These are phyloP conservation scores for Xiphophorus birchmanni DNA, from an alignment of 2,797 vertebrate species.

Conservation along the genomic window DNA sequence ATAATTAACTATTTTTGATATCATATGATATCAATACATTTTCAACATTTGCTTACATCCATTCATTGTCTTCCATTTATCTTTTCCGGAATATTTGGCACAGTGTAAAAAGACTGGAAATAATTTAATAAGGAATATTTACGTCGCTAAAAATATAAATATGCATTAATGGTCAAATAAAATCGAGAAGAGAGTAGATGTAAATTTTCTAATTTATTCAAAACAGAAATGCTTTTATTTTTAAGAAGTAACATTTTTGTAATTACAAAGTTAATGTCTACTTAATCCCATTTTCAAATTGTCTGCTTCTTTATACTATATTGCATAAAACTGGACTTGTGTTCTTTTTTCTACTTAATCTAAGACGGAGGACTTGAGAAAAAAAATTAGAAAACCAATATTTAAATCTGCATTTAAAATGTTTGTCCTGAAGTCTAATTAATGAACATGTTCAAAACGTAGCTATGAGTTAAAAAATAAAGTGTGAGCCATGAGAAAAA, in stretches of 20 bases:
- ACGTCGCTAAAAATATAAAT: background rate
- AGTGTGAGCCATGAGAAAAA: background rate
- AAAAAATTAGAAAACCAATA: background rate
- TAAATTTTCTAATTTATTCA: background rate
- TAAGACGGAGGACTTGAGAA: background rate
- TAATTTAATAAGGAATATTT: background rate
- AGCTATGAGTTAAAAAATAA: background rate
- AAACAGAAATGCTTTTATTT: background rate
- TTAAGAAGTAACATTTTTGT: background rate
- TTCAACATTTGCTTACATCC: background rate
- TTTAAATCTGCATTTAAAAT: background rate
- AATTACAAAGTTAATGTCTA: background rate
- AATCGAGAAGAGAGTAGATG: background rate
- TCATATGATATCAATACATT: background rate
- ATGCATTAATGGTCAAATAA: background rate
- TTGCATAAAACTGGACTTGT: background rate
- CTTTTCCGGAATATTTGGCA: background rate
- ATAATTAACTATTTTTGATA: background rate
- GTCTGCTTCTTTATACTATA: background rate
- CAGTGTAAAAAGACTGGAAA: background rate
- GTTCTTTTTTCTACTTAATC: background rate
- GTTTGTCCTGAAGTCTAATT: background rate
- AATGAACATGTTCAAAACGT: background rate
- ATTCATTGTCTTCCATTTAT: background rate
- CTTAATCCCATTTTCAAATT: background rate